Evolutionary conservation across 2,888 invertebrate species (phyloP).

Genomic region (Eristalinus sepulchralis): DNA sequence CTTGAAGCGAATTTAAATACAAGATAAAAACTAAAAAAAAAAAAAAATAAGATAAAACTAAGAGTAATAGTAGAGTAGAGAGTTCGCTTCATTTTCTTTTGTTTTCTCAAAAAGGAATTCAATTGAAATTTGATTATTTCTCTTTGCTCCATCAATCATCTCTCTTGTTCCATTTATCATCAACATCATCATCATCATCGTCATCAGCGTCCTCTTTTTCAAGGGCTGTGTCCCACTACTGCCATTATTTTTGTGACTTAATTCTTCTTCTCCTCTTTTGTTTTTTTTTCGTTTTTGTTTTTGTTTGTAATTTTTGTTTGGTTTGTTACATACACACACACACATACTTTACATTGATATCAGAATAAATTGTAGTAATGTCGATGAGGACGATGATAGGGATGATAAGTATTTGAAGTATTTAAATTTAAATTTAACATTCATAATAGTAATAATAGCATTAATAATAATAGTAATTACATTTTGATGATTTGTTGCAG

Average conservation of each 20-base stretch:
- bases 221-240: not conserved
- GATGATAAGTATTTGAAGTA: constrained; percentile 55
- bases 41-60: constrained; percentile 9
- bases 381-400: constrained; percentile 40
- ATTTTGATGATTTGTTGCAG: constrained; percentile 67
- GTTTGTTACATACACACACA: not conserved
- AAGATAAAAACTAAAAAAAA: constrained; percentile 7
- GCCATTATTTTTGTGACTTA: constrained; percentile 45
- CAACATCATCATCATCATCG: constrained; percentile 22
- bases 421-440: constrained; percentile 64
- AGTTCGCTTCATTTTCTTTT: constrained; percentile 10
- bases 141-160: constrained; percentile 3
- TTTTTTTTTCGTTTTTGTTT: too few relatives aligned
- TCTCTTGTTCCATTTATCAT: constrained; percentile 24
- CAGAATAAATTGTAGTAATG: constrained; percentile 30
- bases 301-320: constrained; percentile 1
- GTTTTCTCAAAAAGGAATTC: constrained; percentile 63
- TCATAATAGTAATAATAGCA: constrained; percentile 66
- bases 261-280: not conserved
- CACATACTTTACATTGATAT: constrained; percentile 48
- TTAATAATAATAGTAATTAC: constrained; percentile 70
- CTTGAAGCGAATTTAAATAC: not conserved
- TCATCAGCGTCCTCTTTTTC: not conserved
- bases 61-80: not conserved
- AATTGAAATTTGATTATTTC: constrained; percentile 69